Base-by-base conservation (phyloP, 2,888 invertebrate species). In the Ormyrus rosae region DNA sequence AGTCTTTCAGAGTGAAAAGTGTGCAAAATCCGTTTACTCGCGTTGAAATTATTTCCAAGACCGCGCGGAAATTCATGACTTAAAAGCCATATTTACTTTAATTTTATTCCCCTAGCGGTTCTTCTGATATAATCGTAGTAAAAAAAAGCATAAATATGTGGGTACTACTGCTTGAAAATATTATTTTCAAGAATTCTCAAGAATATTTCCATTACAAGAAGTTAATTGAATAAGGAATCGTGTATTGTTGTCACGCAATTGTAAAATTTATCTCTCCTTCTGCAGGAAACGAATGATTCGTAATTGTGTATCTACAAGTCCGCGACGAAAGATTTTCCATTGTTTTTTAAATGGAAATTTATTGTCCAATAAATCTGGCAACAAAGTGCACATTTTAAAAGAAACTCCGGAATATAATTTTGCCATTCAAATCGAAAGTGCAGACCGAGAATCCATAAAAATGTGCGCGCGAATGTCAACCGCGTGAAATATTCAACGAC, bases 401-500 rank as follows among this genome's bases (percentile, higher is more conserved):
- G 34, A 34, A 34, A 34, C 34, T 34, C 34, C 0, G 55, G 68
- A 34, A 69, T 61, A 71, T 61, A 34, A 34, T 71, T 71, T 73
- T 73, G 56, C 56, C 56, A 73, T 73, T 73, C 73, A 73, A 73
- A 73, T 64, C 64, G 48, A 65, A 73, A 73, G 64, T 64, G 64
- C 48, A 53, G 9, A 73, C 58, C 58, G 50, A 48, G 58, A 34
- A 74, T 58, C 67, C 67, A 50, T 67, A 74, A 74, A 74, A 45
- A 51, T 58, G 51, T 58, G 56, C 4, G 34, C 34, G 34, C 34
- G 34, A 34, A 34, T 34, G 70, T 70, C 70, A 74, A 60, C 58
- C 50, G 74, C 67, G 65, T 51, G 67, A 65, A 74, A 74, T 74
- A 74, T 74, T 74, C 65, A 74, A 74, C 58, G 67, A 74, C 45